phyloP scores from a whole-genome alignment of 2,888 invertebrate genomes.

The Loripinus fragilis region DNA sequence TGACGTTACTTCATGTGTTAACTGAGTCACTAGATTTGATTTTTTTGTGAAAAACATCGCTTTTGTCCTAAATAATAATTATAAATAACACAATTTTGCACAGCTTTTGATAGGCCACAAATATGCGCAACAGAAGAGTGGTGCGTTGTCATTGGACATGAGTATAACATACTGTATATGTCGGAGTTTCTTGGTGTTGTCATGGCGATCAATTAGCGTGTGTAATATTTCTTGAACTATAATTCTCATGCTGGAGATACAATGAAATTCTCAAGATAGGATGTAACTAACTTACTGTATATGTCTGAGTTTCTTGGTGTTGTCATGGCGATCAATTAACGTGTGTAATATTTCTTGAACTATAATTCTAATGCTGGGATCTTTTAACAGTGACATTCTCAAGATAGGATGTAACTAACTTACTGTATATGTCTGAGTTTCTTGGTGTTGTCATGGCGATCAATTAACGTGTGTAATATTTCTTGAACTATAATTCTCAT shows the following conservation, averaged over 20 bases:
- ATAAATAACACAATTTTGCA: no score
- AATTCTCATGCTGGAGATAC: conserved; percentile 92
- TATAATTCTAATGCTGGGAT: conserved; percentile 92
- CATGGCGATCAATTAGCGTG: conserved; percentile 95
- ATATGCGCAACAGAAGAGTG: no score
- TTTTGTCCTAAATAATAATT: no score
- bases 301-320: conserved; percentile 83
- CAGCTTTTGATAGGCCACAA: no score
- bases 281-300: conserved; percentile 86
- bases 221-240: conserved; percentile 98
- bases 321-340: conserved; percentile 94
- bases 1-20: no score
- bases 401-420: conserved; percentile 92
- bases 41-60: no score
- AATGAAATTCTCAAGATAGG: conserved; percentile 94
- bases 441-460: conserved; percentile 90
- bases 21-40: no score
- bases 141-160: no score
- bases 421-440: conserved; percentile 79
- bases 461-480: conserved; percentile 97
- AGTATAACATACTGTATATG: conserved; percentile 76
- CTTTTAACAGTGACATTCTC: conserved; percentile 93
- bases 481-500: conserved; percentile 95
- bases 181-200: conserved; percentile 85
- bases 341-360: conserved; percentile 98